Evolutionary conservation across 2,113 vertebrate genomes (phyloP).

Genomic region (Anolis sagrei): DNA sequence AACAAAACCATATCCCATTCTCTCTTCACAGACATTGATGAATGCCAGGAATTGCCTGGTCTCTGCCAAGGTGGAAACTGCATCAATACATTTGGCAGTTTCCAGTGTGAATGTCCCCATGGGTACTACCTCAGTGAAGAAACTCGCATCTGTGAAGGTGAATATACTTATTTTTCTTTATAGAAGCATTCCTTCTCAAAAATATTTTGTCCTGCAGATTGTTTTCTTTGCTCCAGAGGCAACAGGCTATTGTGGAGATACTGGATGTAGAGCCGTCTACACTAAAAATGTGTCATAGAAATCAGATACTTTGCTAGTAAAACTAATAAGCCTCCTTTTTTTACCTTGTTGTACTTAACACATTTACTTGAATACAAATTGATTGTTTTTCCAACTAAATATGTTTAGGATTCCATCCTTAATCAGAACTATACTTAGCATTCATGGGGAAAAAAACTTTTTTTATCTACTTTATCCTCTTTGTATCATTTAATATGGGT

Average conservation of each 20-base stretch:
- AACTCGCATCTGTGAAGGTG: conserved; percentile 88
- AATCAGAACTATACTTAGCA: neutral
- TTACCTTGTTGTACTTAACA: neutral
- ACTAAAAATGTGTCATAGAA: neutral
- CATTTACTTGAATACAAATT: neutral
- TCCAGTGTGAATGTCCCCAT: conserved; percentile 85
- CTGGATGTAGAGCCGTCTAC: neutral
- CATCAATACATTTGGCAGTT: conserved; percentile 88
- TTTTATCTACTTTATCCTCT: neutral
- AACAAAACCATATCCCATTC: conserved; percentile 35
- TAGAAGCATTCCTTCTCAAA: neutral
- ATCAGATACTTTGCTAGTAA: neutral
- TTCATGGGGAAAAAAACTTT: neutral
- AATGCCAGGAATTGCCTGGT: conserved; percentile 86
- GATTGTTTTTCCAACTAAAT: neutral
- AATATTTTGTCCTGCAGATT: neutral
- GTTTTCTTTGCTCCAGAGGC: neutral
- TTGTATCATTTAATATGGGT: rapidly evolving
- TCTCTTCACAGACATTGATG: conserved; percentile 83
- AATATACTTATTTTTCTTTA: conserved; percentile 14
- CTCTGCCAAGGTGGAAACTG: conserved; percentile 88
- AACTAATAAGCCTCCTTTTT: neutral
- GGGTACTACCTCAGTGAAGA: conserved; percentile 87
- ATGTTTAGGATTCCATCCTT: neutral
- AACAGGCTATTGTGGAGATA: neutral